Percentiles rank a stretch among this genome's conserved stretches.
These are phyloP conservation scores for Micrastur ruficollis DNA, from an alignment of 2,797 vertebrate genomes.

Conservation along the genomic window DNA sequence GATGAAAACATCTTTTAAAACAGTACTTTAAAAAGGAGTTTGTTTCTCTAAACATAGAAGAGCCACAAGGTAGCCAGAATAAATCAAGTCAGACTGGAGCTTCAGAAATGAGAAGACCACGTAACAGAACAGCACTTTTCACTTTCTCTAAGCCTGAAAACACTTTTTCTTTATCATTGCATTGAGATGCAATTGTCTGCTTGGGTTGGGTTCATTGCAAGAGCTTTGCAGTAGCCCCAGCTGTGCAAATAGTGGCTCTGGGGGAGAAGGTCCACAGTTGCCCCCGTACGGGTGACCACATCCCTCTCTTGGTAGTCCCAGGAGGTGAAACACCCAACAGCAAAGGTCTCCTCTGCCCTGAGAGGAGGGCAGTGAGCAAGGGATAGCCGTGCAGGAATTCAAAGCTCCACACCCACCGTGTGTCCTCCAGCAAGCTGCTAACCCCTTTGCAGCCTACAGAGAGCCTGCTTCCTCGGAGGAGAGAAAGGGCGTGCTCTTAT, in stretches of 20 bases:
- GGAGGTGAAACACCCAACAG: background rate
- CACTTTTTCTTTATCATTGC: background rate
- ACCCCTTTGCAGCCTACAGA: background rate
- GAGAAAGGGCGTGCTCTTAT: no score
- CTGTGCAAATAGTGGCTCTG: background rate
- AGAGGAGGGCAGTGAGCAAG: background rate
- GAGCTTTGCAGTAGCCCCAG: background rate
- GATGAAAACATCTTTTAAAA: background rate
- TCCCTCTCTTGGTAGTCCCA: accelerated
- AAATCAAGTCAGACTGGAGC: slow-evolving; percentile 6
- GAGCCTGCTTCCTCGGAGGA: background rate
- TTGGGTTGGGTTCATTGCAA: background rate
- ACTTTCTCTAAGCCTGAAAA: background rate
- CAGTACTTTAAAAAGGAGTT: background rate
- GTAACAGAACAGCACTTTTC: background rate
- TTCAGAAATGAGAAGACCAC: background rate
- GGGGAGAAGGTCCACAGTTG: no score
- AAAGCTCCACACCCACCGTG: accelerated
- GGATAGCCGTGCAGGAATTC: accelerated
- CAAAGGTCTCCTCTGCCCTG: no score
- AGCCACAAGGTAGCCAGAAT: background rate
- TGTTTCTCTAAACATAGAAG: background rate
- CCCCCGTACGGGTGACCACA: accelerated
- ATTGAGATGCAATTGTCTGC: no score
- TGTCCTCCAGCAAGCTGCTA: background rate